phyloP scores from a whole-genome alignment of 2,888 invertebrate genomes.

The Tanaodytes sp. region DNA sequence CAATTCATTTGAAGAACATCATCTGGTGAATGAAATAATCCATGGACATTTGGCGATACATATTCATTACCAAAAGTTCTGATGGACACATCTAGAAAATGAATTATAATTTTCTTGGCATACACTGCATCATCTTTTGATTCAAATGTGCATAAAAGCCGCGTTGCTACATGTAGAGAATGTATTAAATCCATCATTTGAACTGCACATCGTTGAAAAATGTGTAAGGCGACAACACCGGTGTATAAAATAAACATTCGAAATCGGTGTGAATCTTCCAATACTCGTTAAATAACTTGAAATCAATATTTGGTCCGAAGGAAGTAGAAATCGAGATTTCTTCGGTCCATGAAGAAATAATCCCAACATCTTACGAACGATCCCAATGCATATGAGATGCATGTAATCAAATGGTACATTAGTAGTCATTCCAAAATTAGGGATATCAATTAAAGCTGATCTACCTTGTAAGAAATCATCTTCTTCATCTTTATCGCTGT shows the following conservation, averaged over 20 bases:
- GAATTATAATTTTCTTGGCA: too few species aligned
- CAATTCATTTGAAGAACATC: slow-evolving; percentile 15
- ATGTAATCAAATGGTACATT: slow-evolving; percentile 7
- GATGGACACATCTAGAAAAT: too few species aligned
- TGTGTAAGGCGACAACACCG: slow-evolving; percentile 12
- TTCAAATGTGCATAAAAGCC: slow-evolving; percentile 2
- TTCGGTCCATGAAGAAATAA: too few species aligned
- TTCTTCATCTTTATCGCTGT: too few species aligned
- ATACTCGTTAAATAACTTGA: slow-evolving; percentile 13
- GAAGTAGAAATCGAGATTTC: too few species aligned
- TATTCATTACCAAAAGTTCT: slow-evolving; percentile 32
- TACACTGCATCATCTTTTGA: slow-evolving; percentile 3
- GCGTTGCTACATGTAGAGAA: slow-evolving; percentile 13
- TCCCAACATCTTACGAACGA: slow-evolving; percentile 26
- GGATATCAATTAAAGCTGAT: slow-evolving; percentile 20
- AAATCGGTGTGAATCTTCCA: slow-evolving; percentile 7
- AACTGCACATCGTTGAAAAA: too few species aligned
- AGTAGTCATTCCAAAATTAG: slow-evolving; percentile 14
- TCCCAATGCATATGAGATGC: slow-evolving; percentile 31
- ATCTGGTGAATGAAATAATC: slow-evolving; percentile 27
- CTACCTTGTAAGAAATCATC: slow-evolving; percentile 12
- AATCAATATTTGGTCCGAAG: too few species aligned
- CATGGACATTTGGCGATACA: slow-evolving; percentile 36
- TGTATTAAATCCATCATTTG: slow-evolving; percentile 9
- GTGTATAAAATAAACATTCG: slow-evolving; percentile 13